phyloP scores from a whole-genome alignment of 2,113 vertebrate species.

The Strix aluco region DNA sequence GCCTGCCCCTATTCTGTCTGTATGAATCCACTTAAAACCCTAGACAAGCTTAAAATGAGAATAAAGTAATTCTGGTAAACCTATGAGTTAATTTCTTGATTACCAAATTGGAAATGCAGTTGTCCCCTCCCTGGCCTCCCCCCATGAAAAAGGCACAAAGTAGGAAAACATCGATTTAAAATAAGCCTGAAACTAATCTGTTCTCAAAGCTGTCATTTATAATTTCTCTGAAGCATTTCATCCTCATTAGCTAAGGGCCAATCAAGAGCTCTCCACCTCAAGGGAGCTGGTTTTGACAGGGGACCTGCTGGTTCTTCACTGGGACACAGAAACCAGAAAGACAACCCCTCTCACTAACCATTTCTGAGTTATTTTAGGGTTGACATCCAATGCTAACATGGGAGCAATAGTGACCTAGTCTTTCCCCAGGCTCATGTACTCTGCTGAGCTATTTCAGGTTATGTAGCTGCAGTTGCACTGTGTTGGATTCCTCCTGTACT shows the following conservation, averaged over 20 bases:
- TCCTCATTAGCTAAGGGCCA: background rate
- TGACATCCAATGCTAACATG: background rate
- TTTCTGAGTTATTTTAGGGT: background rate
- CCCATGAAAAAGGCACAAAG: background rate
- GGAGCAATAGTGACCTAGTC: background rate
- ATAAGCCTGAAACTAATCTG: background rate
- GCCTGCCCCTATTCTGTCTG: background rate
- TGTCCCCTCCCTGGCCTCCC: rapidly evolving
- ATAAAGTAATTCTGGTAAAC: background rate
- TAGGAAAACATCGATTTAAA: background rate
- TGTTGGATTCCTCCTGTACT: background rate
- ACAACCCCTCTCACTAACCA: background rate
- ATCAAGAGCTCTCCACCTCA: background rate
- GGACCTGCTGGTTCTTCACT: background rate
- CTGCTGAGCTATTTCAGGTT: constrained; percentile 2
- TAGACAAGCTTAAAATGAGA: background rate
- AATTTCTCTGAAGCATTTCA: background rate
- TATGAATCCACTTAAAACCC: background rate
- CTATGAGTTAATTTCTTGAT: background rate
- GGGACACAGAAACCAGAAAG: background rate
- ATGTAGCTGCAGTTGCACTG: rapidly evolving
- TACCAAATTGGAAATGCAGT: background rate
- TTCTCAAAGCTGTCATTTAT: background rate
- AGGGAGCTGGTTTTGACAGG: background rate
- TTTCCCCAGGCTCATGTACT: background rate